Evolutionary conservation across 1,140 invertebrate genomes (phyloP), one percentile per base, ranked within the genome.

Genomic region (Onthophagus taurus): DNA sequence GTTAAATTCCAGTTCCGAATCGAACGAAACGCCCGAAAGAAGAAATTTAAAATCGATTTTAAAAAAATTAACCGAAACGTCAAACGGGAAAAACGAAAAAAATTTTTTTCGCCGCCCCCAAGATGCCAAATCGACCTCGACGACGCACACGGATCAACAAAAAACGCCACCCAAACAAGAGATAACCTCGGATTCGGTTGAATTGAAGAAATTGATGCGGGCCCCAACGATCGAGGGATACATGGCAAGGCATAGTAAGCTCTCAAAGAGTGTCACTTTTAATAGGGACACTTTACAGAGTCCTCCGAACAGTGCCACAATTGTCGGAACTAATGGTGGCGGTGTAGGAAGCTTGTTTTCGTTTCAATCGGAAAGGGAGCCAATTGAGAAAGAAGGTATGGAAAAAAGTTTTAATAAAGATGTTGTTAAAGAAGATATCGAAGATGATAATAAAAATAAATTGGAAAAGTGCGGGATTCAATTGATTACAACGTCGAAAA

Each of bases 221-320:
- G 83, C 85, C 23, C 86, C 82, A 35, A 89, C 86, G 31, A 72
- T 89, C 45, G 82, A 86, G 69, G 88, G 86, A 31, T 90, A 88
- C 64, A 86, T 83, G 16, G 85, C 85, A 21, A 72, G 87, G 59
- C 85, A 89, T 64, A 83, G 83, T 44, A 90, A 89, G 63, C 76
- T 90, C 58, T 76, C 83, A 24, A 90, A 90, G 72, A 88, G 85
- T 66, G 85, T 89, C 37, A 89, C 86, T 38, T 89, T 89, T 67
- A 84, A 89, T 64, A 72, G 85, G 47, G 81, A 84, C 61, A 88
- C 85, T 44, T 70, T 89, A 56, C 80, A 81, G 49, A 86, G 83
- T 54, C 83, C 84, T 37, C 83, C 85, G 11, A 63, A 66, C 38
- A 77, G 72, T 63, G 70, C 68, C 44, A 59, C 55, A 34, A 13